A percentile compares a stretch with the other conserved stretches of the same genome.
These are phyloP conservation scores for Heteromurus nitidus DNA, from an alignment of 2,888 invertebrate genomes.

Conservation along the genomic window DNA sequence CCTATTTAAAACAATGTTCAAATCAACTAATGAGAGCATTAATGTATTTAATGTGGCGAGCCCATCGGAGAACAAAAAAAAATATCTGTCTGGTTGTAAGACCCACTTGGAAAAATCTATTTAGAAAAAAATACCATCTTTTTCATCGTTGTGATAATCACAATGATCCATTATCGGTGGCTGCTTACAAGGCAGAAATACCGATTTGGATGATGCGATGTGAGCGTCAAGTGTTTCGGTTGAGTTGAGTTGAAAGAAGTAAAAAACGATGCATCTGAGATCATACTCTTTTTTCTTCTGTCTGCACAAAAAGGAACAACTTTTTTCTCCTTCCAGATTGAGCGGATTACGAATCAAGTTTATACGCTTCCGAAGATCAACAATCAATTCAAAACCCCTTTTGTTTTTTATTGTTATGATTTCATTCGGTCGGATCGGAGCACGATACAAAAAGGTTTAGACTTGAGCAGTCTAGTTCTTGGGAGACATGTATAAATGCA, in stretches of 20 bases:
- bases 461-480: background rate
- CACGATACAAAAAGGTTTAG: background rate
- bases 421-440: constrained; percentile 19
- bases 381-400: constrained; percentile 38
- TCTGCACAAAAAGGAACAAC: constrained; percentile 26
- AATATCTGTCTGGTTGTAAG: no score
- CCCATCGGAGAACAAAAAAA: no score
- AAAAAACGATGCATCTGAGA: no score
- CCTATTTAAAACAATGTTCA: constrained; percentile 4
- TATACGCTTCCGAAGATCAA: constrained; percentile 24
- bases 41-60: constrained; percentile 12
- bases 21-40: constrained; percentile 23
- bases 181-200: constrained; percentile 17
- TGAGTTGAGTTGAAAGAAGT: no score
- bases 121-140: background rate
- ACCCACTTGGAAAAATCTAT: background rate
- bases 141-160: constrained; percentile 13
- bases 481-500: no score
- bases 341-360: constrained; percentile 26
- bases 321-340: constrained; percentile 28
- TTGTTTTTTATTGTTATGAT: constrained; percentile 48
- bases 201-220: constrained; percentile 5
- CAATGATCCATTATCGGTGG: constrained; percentile 38
- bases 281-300: no score
- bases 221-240: background rate